phyloP scores from a whole-genome alignment of 2,888 invertebrate species.

The Coleophora flavipennella region DNA sequence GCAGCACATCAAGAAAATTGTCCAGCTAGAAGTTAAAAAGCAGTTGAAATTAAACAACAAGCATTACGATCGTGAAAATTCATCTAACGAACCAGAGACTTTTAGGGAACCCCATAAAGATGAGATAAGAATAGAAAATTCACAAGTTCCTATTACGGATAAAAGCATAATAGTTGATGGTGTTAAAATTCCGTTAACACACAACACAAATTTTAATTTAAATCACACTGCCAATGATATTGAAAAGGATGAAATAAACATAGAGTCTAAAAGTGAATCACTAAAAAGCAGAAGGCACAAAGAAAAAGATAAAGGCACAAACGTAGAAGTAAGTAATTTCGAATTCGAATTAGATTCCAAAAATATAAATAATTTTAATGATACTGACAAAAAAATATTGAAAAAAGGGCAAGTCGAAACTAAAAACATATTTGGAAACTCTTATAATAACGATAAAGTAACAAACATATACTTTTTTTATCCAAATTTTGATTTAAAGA shows the following conservation, averaged over 20 bases:
- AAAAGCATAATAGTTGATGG: slow-evolving; percentile 12
- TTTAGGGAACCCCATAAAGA: background rate
- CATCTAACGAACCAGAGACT: too few species aligned
- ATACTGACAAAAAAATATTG: slow-evolving; percentile 10
- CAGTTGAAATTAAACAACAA: background rate
- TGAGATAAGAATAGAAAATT: background rate
- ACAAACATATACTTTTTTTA: slow-evolving; percentile 46
- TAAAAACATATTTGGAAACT: slow-evolving; percentile 31
- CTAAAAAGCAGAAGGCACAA: background rate
- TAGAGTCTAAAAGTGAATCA: too few species aligned
- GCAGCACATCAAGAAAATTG: slow-evolving; percentile 24
- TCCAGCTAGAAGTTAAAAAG: slow-evolving; percentile 24
- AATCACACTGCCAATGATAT: background rate
- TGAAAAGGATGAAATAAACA: too few species aligned
- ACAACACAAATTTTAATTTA: slow-evolving; percentile 7
- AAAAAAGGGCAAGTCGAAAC: slow-evolving; percentile 22
- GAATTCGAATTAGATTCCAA: slow-evolving; percentile 8
- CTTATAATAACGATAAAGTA: slow-evolving; percentile 35
- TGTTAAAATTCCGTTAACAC: slow-evolving; percentile 12
- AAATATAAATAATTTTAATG: slow-evolving; percentile 9
- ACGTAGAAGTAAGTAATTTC: slow-evolving; percentile 4
- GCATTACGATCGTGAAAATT: background rate
- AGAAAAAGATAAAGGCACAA: slow-evolving; percentile 4
- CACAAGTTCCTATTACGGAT: slow-evolving; percentile 2
- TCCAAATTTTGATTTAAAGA: slow-evolving; percentile 16